A percentile compares a stretch with the other conserved stretches of the same genome.
Conservation (phyloP, 2,113 vertebrate genomes). For the Albula goreensis region DNA sequence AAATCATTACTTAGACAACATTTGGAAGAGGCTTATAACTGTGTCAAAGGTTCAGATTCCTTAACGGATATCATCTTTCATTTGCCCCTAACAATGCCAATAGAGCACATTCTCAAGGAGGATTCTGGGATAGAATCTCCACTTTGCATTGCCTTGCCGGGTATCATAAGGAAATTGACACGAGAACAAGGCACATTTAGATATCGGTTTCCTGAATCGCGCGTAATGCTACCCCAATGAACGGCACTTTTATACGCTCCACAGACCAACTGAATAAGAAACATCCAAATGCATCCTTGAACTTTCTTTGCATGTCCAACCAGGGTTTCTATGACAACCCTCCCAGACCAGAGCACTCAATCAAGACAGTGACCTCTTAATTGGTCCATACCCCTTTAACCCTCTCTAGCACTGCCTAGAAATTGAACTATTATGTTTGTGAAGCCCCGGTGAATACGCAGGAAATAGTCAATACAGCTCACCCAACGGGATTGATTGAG, state of each 20-base stretch:
- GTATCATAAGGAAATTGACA: background rate
- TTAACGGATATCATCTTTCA: too few species aligned
- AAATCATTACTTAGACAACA: background rate
- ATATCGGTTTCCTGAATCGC: background rate
- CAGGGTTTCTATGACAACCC: slow-evolving; percentile 47
- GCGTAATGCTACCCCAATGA: slow-evolving; percentile 6
- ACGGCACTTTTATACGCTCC: background rate
- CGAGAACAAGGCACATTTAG: background rate
- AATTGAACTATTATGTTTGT: background rate
- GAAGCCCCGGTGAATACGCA: background rate
- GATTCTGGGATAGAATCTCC: slow-evolving; percentile 4
- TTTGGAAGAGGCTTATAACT: background rate
- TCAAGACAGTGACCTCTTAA: slow-evolving; percentile 10
- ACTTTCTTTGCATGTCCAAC: slow-evolving; percentile 14
- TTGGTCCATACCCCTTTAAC: background rate
- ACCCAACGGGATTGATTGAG: slow-evolving; percentile 9
- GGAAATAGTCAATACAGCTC: background rate
- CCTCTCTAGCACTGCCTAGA: background rate
- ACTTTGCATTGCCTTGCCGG: background rate
- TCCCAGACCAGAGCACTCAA: slow-evolving; percentile 34
- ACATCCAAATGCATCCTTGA: slow-evolving; percentile 39
- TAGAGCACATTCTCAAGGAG: background rate
- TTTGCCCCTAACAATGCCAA: background rate
- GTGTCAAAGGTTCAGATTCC: background rate
- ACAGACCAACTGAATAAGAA: slow-evolving; percentile 34